Conservation (phyloP, 2,888 invertebrate species). For the Cyclophora punctaria region DNA sequence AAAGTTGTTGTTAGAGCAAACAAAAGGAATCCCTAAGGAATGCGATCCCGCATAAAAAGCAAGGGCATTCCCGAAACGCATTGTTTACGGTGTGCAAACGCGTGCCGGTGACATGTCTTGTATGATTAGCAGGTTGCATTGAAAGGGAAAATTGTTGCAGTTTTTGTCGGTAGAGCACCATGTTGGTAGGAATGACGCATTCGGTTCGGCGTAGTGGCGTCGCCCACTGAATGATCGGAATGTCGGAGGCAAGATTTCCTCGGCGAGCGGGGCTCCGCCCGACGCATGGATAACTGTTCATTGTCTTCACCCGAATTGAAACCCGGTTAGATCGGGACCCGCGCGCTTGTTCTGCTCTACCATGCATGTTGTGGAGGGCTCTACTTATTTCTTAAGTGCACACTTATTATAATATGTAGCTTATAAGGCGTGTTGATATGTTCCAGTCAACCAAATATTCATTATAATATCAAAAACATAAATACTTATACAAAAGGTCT, state of each 20-base stretch:
- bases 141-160: conserved; percentile 69
- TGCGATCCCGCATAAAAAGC: conserved; percentile 64
- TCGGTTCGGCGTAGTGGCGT: conserved; percentile 46
- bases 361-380: too few relatives aligned
- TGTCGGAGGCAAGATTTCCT: conserved; percentile 38
- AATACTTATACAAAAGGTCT: too few relatives aligned
- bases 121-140: conserved; percentile 32
- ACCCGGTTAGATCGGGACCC: not conserved
- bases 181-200: conserved; percentile 53
- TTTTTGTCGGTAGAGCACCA: conserved; percentile 42
- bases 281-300: conserved; percentile 19
- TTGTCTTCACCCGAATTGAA: conserved; percentile 11
- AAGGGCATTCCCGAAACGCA: conserved; percentile 70
- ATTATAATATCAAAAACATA: too few relatives aligned
- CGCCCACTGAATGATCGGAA: conserved; percentile 38
- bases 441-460: too few relatives aligned
- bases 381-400: too few relatives aligned
- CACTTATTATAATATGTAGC: too few relatives aligned
- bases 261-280: conserved; percentile 5
- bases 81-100: conserved; percentile 60
- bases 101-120: conserved; percentile 37
- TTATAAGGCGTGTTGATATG: too few relatives aligned
- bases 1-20: conserved; percentile 54
- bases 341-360: too few relatives aligned
- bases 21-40: conserved; percentile 74